Conservation (phyloP, 2,797 vertebrate genomes). For the Lacerta agilis region DNA sequence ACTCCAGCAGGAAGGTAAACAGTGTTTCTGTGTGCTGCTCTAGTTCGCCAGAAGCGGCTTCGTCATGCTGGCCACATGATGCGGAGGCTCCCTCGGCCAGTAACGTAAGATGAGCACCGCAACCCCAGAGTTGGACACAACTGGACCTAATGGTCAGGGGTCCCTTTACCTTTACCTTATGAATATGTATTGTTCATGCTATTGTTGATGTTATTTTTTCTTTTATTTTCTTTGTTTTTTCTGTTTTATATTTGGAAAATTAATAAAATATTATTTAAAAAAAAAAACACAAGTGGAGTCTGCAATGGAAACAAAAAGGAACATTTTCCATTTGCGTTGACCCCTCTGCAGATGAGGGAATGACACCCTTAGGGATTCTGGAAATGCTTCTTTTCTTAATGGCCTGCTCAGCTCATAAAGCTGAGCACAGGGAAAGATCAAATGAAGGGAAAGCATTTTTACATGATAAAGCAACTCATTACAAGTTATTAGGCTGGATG, state of each 20-base stretch:
- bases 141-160: too few relatives aligned
- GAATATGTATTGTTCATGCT: too few relatives aligned
- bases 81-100: too few relatives aligned
- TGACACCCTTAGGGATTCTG: neutral
- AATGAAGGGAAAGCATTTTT: constrained; percentile 9
- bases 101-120: too few relatives aligned
- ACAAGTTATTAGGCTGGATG: neutral
- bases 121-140: too few relatives aligned
- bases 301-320: neutral
- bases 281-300: neutral
- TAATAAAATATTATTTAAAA: neutral
- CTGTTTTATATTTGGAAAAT: neutral
- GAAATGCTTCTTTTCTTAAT: neutral
- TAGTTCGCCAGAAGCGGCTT: too few relatives aligned
- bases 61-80: too few relatives aligned
- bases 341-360: neutral
- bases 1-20: too few relatives aligned
- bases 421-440: constrained; percentile 30
- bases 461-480: neutral
- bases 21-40: too few relatives aligned
- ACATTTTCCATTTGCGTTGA: neutral
- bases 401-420: constrained; percentile 22
- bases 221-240: too few relatives aligned
- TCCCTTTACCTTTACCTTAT: too few relatives aligned
- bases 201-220: too few relatives aligned